These are phyloP conservation scores for Phanerotoma sp. DNA, from an alignment of 2,888 invertebrate species.

Conservation along the genomic window DNA sequence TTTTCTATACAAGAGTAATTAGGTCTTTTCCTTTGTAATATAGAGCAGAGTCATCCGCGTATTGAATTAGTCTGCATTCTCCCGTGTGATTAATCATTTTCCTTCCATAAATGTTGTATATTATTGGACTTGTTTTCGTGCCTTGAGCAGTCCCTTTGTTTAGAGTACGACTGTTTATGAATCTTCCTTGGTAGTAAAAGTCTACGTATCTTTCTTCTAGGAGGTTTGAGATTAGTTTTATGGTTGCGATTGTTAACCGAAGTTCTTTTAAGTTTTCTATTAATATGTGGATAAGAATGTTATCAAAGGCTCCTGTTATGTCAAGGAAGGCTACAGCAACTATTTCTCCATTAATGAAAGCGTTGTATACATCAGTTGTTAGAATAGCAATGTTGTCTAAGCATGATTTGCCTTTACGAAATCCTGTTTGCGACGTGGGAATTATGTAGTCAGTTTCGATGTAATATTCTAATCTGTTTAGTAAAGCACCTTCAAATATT, in stretches of 20 bases:
- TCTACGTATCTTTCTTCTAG: background rate
- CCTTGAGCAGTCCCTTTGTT: background rate
- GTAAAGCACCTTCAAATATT: too few relatives aligned
- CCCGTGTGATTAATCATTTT: background rate
- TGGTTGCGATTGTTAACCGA: background rate
- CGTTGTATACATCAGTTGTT: background rate
- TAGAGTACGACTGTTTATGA: background rate
- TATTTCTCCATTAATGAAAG: background rate
- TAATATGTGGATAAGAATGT: background rate
- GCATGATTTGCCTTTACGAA: background rate
- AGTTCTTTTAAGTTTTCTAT: background rate
- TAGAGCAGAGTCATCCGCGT: background rate
- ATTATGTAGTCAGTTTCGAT: too few relatives aligned
- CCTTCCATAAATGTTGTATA: background rate
- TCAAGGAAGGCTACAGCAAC: background rate
- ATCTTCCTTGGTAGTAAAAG: background rate
- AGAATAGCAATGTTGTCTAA: background rate
- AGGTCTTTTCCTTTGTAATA: too few relatives aligned
- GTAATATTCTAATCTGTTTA: too few relatives aligned
- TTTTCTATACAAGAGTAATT: too few relatives aligned
- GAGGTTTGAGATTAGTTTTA: background rate
- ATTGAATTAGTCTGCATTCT: too few relatives aligned
- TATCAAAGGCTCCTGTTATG: background rate
- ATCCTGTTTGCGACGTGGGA: conserved; percentile 7
- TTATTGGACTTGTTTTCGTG: background rate